Percentiles rank a stretch among this genome's conserved stretches.
phyloP scores from a whole-genome alignment of 2,113 vertebrate genomes.

The Oceanodroma tethys region DNA sequence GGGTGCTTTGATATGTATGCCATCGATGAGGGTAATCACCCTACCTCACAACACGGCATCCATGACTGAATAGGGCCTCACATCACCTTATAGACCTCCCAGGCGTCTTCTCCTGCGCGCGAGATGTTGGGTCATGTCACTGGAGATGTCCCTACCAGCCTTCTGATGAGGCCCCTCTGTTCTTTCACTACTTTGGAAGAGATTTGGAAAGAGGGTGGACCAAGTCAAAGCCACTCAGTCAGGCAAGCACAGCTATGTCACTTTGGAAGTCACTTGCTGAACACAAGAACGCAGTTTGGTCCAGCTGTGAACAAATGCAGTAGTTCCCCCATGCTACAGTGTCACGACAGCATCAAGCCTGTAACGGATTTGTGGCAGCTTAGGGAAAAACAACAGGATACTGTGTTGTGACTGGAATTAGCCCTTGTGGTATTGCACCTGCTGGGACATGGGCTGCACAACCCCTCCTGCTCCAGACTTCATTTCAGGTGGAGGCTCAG shows the following conservation, averaged over 20 bases:
- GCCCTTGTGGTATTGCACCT: neutral
- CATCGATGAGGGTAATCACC: neutral
- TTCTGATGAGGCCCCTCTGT: neutral
- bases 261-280: neutral
- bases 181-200: neutral
- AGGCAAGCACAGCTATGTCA: neutral
- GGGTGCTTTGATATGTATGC: constrained; percentile 45
- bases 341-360: neutral
- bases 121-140: neutral
- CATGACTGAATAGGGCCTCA: neutral
- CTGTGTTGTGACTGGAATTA: neutral
- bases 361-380: neutral
- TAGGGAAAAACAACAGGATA: neutral
- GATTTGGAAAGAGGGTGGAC: neutral
- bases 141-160: neutral
- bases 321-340: neutral
- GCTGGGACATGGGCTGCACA: neutral
- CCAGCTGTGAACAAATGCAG: neutral
- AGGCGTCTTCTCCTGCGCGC: rapidly evolving
- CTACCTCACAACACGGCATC: neutral
- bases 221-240: neutral
- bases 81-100: neutral
- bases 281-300: neutral
- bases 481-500: neutral
- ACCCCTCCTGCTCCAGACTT: neutral